Evolutionary conservation across 2,888 invertebrate species (phyloP).

Genomic region (Theretra japonica): DNA sequence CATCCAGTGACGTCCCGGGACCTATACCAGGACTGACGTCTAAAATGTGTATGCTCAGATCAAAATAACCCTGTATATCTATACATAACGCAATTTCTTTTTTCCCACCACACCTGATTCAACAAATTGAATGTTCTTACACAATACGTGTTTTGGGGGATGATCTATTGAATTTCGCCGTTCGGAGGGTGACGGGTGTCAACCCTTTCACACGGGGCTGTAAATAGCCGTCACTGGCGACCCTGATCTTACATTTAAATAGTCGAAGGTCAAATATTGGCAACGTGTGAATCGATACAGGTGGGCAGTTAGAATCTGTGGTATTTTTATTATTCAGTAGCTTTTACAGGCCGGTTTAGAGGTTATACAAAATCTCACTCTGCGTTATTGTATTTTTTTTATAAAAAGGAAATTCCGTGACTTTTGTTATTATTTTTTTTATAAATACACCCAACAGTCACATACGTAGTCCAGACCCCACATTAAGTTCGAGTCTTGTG

Average conservation of each 20-base stretch:
- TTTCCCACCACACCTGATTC: neutral
- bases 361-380: too few relatives aligned
- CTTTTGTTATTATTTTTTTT: too few relatives aligned
- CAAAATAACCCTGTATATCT: too few relatives aligned
- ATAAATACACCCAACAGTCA: too few relatives aligned
- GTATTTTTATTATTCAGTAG: neutral
- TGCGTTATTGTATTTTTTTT: too few relatives aligned
- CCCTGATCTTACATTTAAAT: neutral
- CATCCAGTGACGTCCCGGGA: too few relatives aligned
- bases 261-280: neutral
- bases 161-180: slow-evolving; percentile 5
- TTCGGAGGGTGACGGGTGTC: neutral
- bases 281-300: neutral
- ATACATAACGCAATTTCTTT: neutral
- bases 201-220: neutral
- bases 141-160: neutral
- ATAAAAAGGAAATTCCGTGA: too few relatives aligned
- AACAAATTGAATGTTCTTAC: neutral
- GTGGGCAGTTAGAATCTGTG: neutral
- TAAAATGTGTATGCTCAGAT: too few relatives aligned
- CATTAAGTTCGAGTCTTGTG: too few relatives aligned
- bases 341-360: too few relatives aligned
- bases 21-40: too few relatives aligned
- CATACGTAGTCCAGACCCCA: too few relatives aligned
- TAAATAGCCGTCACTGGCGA: neutral